Evolutionary conservation across 2,888 invertebrate genomes (phyloP), one percentile per base, ranked within the genome.

Genomic region (Phorcus lineatus): DNA sequence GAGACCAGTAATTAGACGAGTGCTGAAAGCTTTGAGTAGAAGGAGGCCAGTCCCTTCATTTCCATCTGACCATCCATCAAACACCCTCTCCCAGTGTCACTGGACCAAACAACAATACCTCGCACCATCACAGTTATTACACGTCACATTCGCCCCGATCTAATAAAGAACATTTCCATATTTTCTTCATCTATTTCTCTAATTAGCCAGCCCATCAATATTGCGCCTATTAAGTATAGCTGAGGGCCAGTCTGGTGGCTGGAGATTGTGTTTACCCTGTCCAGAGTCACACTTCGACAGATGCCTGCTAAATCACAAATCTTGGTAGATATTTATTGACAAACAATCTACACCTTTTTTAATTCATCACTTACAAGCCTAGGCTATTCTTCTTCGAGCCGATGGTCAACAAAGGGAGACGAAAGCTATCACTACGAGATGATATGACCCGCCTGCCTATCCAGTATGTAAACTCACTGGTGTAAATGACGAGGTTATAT

Each of bases 141-240:
- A 40, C 16, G 36, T 36, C 19, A 70, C 40, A 36, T 36, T 70
- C 70, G 16, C 19, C 31, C 16, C 19, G 24, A 70, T 70, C 70
- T 36, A 70, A 70, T 70, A 70, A 70, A 70, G 70, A 36, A 70
- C 40, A 70, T 70, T 70, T 70, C 70, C 70, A 70, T 70, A 70
- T 70, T 70, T 70, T 70, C 31, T 70, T 70, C 70, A 70, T 70
- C 70, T 70, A 70, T 70, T 70, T 70, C 36, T 19, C 19, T 36
- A 70, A 70, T 70, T 70, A 36, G 36, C 36, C 28, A 28, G 36
- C 36, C 16, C 70, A 70, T 70, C 70, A 70, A 70, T 70, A 40
- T 40, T 70, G 70, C 31, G 17, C 28, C 36, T 31, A 31, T 70
- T 70, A 19, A 70, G 36, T 36, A 40, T 4, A 36, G 31, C 36